phyloP scores from a whole-genome alignment of 2,113 vertebrate genomes.

The Camelus dromedarius region DNA sequence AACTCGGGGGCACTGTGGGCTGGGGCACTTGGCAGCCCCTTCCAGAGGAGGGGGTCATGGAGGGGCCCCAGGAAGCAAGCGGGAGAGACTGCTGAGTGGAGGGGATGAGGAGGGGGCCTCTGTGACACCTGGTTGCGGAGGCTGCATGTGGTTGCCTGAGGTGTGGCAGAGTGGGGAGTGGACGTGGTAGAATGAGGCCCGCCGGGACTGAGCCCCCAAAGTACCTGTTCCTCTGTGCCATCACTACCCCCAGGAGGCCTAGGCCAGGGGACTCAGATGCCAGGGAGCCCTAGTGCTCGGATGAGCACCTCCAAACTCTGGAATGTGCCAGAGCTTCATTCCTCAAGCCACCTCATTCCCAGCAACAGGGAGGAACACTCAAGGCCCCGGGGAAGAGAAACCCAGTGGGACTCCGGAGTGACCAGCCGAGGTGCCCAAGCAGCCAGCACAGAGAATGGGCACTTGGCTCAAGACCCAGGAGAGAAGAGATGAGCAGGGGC shows the following conservation, averaged over 20 bases:
- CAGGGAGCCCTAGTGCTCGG: neutral
- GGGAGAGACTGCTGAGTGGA: neutral
- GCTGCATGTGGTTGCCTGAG: rapidly evolving
- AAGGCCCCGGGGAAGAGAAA: neutral
- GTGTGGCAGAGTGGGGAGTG: neutral
- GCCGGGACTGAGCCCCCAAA: neutral
- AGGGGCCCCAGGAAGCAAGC: neutral
- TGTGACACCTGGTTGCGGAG: neutral
- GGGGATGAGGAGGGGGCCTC: neutral
- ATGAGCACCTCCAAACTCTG: neutral
- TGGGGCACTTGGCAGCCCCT: neutral
- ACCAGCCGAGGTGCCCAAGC: neutral
- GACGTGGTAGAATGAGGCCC: neutral
- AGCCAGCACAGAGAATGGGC: neutral
- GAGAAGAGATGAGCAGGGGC: neutral
- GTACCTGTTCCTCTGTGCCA: neutral
- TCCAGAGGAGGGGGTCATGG: rapidly evolving
- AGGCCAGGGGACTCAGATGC: neutral
- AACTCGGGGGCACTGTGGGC: too few relatives aligned
- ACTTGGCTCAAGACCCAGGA: neutral
- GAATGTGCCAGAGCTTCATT: slow-evolving; percentile 11
- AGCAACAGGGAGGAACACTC: neutral
- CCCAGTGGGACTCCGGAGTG: neutral
- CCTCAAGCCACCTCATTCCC: neutral
- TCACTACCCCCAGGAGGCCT: neutral